phyloP scores from a whole-genome alignment of 2,888 invertebrate species.

The Gymnosoma rotundatum region DNA sequence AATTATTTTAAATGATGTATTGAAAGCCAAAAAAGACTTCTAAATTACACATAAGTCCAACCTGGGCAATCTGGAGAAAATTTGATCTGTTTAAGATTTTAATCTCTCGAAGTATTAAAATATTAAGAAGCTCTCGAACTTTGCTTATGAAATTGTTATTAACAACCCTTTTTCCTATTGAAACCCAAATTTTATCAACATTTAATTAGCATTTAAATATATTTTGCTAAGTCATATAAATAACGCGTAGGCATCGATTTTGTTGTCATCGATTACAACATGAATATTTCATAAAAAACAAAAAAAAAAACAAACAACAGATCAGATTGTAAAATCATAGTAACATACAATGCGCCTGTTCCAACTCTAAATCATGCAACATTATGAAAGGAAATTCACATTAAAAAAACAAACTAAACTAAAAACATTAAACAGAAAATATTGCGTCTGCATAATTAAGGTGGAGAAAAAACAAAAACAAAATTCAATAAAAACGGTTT shows the following conservation, averaged over 20 bases:
- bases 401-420: neutral
- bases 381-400: constrained; percentile 56
- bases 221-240: constrained; percentile 42
- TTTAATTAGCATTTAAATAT: neutral
- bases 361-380: constrained; percentile 25
- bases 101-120: too few relatives aligned
- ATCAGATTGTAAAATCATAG: constrained; percentile 11
- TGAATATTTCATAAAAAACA: constrained; percentile 54
- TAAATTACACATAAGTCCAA: too few relatives aligned
- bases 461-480: neutral
- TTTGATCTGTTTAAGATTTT: too few relatives aligned
- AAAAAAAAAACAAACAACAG: constrained; percentile 24
- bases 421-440: constrained; percentile 34
- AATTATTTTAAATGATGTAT: too few relatives aligned
- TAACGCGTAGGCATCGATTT: constrained; percentile 59
- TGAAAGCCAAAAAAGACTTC: too few relatives aligned
- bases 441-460: constrained; percentile 54
- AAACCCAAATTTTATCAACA: neutral
- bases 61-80: too few relatives aligned
- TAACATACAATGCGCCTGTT: constrained; percentile 33
- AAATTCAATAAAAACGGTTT: constrained; percentile 24
- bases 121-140: too few relatives aligned
- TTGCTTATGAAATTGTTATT: too few relatives aligned
- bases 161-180: too few relatives aligned
- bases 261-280: constrained; percentile 69